Conservation (phyloP, 2,888 invertebrate species). For the Eurois occulta region DNA sequence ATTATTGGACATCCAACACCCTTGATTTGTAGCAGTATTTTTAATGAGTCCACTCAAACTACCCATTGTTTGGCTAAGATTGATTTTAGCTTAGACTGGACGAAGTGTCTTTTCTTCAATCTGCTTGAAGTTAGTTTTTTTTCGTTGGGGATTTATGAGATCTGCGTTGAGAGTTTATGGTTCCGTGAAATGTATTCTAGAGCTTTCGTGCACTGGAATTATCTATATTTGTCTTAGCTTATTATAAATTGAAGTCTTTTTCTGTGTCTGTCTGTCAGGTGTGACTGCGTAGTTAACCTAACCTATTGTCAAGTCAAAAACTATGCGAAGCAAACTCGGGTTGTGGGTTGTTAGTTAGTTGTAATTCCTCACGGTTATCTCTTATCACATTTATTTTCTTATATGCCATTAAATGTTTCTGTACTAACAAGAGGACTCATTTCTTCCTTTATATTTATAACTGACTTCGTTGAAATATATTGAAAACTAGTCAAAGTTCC, state of each 20-base stretch:
- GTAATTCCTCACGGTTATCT: not conserved
- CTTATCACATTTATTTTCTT: not conserved
- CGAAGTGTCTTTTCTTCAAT: conserved; percentile 47
- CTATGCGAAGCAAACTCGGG: not conserved
- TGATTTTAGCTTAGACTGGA: conserved; percentile 55
- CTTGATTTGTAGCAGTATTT: conserved; percentile 78
- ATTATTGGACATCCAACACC: conserved; percentile 78
- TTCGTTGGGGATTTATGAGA: conserved; percentile 5
- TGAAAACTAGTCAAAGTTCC: not conserved
- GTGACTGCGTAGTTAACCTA: not conserved
- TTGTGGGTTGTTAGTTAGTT: too few relatives aligned
- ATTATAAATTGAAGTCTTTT: not conserved
- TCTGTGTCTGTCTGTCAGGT: not conserved
- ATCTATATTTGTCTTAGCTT: not conserved
- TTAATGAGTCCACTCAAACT: conserved; percentile 78
- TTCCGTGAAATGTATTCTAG: not conserved
- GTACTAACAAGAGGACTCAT: not conserved
- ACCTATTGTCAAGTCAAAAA: too few relatives aligned
- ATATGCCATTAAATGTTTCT: not conserved
- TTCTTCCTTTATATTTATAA: not conserved
- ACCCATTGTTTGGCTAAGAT: conserved; percentile 71
- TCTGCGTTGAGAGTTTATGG: conserved; percentile 1
- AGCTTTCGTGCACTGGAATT: not conserved
- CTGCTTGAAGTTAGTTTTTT: not conserved
- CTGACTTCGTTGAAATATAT: not conserved